phyloP scores from a whole-genome alignment of 53 echinoderm and acorn worm genomes.

The Crossaster papposus region DNA sequence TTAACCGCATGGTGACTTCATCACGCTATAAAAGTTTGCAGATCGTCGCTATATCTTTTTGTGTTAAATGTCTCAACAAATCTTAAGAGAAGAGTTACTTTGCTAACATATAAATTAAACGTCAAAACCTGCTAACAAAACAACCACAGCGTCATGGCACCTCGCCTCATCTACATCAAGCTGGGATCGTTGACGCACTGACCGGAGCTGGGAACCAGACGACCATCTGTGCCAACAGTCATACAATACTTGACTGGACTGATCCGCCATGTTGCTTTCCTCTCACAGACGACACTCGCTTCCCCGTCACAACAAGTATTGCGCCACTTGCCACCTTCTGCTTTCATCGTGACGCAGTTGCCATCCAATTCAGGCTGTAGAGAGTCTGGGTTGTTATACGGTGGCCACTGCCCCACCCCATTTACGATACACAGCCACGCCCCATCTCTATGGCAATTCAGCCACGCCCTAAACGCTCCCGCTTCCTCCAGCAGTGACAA shows the following conservation, averaged over 20 bases:
- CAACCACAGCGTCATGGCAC: neutral
- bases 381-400: slow-evolving; percentile 8
- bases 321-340: slow-evolving; percentile 6
- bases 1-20: too few relatives aligned
- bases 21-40: too few relatives aligned
- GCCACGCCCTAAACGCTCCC: neutral
- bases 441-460: slow-evolving; percentile 3
- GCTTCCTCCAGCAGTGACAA: neutral
- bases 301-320: neutral
- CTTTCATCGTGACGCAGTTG: neutral
- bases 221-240: neutral
- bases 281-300: slow-evolving; percentile 2
- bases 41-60: too few relatives aligned
- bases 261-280: neutral
- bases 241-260: neutral
- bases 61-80: too few relatives aligned
- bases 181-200: neutral
- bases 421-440: neutral
- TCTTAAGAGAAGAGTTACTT: too few relatives aligned
- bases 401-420: slow-evolving; percentile 6
- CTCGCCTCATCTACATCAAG: neutral
- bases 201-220: neutral
- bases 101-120: too few relatives aligned
- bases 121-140: neutral
- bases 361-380: neutral